These are phyloP conservation scores for Thysanoteuthis rhombus DNA, from an alignment of 2,888 invertebrate species.

Conservation along the genomic window DNA sequence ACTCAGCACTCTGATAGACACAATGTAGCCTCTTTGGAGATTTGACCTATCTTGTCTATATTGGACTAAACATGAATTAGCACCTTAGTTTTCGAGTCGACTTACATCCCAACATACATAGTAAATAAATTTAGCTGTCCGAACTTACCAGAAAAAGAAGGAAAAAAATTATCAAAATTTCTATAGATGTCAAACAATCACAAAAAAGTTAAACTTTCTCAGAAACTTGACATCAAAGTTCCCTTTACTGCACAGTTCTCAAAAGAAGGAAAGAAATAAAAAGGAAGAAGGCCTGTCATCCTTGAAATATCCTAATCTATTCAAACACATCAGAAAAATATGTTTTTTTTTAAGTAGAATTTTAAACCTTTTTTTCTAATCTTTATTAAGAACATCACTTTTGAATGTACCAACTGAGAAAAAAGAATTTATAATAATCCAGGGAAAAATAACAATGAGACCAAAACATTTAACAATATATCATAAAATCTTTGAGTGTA, in stretches of 20 bases:
- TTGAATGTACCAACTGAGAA: background rate
- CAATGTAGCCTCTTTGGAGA: no score
- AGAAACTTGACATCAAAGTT: no score
- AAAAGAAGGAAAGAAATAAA: background rate
- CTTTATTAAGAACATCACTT: background rate
- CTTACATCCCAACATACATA: no score
- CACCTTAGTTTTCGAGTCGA: no score
- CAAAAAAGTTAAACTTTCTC: no score
- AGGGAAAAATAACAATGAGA: background rate
- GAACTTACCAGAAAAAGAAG: no score
- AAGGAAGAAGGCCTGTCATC: background rate
- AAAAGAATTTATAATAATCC: background rate
- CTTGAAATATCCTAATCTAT: background rate
- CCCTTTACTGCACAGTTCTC: background rate
- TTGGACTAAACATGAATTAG: no score
- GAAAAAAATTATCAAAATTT: no score
- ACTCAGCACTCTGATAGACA: no score
- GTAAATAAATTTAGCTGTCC: no score
- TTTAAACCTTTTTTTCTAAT: background rate
- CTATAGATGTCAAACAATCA: no score
- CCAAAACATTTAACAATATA: background rate
- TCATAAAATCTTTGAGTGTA: background rate
- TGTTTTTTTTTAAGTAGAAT: background rate
- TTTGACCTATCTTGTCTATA: no score
- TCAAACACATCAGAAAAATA: background rate